These are phyloP conservation scores for Shargacucullia verbasci DNA, from an alignment of 2,888 invertebrate species.

Conservation along the genomic window DNA sequence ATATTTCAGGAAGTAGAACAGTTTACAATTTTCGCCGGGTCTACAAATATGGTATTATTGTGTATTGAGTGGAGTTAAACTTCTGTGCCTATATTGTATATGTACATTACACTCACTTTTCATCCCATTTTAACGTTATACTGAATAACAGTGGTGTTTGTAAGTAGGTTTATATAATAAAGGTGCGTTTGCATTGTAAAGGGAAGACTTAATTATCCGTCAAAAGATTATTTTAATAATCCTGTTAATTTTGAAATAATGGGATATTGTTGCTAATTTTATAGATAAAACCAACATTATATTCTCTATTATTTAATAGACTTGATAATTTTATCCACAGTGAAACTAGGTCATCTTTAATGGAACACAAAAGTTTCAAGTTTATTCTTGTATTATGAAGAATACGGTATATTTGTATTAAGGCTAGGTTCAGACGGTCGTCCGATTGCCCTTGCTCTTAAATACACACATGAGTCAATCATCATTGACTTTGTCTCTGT, in stretches of 20 bases:
- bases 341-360: not conserved
- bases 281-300: not conserved
- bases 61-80: not conserved
- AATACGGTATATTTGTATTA: too few relatives aligned
- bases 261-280: constrained; percentile 6
- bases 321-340: not conserved
- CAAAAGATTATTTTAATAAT: constrained; percentile 12
- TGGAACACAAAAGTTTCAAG: too few relatives aligned
- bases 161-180: constrained; percentile 17
- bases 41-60: too few relatives aligned
- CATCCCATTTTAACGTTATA: constrained; percentile 32
- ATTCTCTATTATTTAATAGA: not conserved
- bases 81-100: constrained; percentile 4
- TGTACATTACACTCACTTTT: constrained; percentile 44
- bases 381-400: too few relatives aligned
- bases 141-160: constrained; percentile 21
- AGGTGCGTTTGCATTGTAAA: constrained; percentile 10
- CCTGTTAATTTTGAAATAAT: constrained; percentile 11
- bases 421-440: too few relatives aligned
- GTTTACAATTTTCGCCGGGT: too few relatives aligned
- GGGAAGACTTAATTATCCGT: constrained; percentile 26
- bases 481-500: too few relatives aligned
- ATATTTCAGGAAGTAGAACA: too few relatives aligned
- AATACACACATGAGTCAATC: too few relatives aligned
- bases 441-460: too few relatives aligned